Percentiles rank a stretch among this genome's conserved stretches.
phyloP scores from a whole-genome alignment of 2,888 invertebrate species.

The Chymomyza caudatula region DNA sequence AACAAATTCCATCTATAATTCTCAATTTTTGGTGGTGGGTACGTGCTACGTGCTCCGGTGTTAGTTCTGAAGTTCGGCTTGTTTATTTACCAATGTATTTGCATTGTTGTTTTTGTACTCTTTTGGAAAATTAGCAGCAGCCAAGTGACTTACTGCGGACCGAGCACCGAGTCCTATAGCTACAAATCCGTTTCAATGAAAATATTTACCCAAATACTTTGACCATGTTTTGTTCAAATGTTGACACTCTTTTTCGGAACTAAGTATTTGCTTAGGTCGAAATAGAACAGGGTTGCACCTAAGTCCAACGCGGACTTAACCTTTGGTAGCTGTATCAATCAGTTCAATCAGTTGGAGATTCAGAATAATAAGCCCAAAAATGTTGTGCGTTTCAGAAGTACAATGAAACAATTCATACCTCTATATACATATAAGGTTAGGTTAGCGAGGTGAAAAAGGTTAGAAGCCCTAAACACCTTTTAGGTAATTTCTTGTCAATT shows the following conservation, averaged over 20 bases:
- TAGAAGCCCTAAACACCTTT: no score
- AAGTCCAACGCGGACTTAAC: not conserved
- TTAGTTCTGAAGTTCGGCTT: constrained; percentile 4
- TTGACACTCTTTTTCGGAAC: constrained; percentile 46
- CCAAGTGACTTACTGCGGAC: not conserved
- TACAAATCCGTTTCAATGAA: constrained; percentile 61
- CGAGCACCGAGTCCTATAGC: constrained; percentile 9
- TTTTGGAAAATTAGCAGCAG: constrained; percentile 58
- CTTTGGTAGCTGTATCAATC: no score
- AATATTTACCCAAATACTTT: constrained; percentile 66
- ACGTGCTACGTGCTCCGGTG: constrained; percentile 9
- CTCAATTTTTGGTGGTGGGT: constrained; percentile 40
- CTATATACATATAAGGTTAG: no score
- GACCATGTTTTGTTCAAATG: constrained; percentile 39
- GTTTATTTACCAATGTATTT: constrained; percentile 56
- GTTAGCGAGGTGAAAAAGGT: no score
- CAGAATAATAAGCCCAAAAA: no score
- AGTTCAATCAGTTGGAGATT: no score
- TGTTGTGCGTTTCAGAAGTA: no score
- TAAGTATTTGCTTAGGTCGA: constrained; percentile 55
- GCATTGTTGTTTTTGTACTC: constrained; percentile 37
- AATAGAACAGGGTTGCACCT: not conserved
- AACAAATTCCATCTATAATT: constrained; percentile 29
- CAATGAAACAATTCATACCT: no score
- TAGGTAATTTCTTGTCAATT: no score